Conservation (phyloP, 2,113 vertebrate species). For the Vanacampus margaritifer region DNA sequence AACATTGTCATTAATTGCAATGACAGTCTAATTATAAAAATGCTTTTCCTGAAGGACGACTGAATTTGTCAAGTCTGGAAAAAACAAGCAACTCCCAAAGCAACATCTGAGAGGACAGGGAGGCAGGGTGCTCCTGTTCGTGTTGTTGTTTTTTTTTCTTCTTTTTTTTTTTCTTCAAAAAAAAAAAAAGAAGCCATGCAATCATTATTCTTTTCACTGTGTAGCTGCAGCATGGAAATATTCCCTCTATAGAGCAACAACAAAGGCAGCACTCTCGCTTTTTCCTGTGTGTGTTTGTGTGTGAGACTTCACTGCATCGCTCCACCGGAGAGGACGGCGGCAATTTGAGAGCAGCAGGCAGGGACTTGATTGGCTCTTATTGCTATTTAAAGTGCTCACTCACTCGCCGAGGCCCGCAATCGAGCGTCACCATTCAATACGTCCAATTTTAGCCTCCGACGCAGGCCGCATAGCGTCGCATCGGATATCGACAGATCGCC, state of each 20-base stretch:
- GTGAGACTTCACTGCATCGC: not conserved
- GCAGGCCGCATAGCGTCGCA: not conserved
- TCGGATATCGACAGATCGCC: not conserved
- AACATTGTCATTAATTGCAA: conserved; percentile 47
- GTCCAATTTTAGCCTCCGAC: not conserved
- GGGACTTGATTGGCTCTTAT: conserved; percentile 1
- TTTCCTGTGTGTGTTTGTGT: not conserved
- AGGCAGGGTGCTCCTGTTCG: not conserved
- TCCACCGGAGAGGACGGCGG: not conserved
- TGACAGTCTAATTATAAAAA: conserved; percentile 47
- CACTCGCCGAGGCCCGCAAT: not conserved
- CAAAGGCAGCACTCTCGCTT: conserved; percentile 10
- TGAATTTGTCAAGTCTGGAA: conserved; percentile 39
- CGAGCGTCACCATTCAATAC: not conserved
- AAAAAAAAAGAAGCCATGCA: not conserved
- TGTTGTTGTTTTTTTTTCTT: not conserved
- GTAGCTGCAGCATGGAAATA: conserved; percentile 1
- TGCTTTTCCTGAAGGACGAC: conserved; percentile 48
- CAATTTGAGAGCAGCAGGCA: conserved; percentile 1
- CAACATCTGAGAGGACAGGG: not conserved
- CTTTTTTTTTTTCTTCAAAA: not conserved
- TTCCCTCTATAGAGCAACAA: conserved; percentile 18
- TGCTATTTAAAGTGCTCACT: conserved; percentile 1
- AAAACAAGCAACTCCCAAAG: not conserved
- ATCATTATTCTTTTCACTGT: conserved; percentile 7